phyloP scores from a whole-genome alignment of 2,888 invertebrate genomes.

The Rhamnusium bicolor region DNA sequence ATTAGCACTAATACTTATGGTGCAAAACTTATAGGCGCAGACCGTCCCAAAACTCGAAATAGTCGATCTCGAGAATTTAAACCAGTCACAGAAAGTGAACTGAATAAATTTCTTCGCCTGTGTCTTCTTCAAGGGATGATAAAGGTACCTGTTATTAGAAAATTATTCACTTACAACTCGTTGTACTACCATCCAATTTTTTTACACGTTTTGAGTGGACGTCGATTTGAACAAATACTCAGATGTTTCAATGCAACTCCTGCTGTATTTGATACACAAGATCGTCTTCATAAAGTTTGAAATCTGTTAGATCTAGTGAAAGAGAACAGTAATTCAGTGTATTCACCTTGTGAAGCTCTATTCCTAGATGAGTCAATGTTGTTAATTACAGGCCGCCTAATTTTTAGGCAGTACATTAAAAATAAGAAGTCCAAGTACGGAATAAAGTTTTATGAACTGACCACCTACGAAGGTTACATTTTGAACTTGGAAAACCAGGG shows the following conservation, averaged over 20 bases:
- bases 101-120: slow-evolving; percentile 15
- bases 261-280: background rate
- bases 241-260: slow-evolving; percentile 23
- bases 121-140: slow-evolving; percentile 13
- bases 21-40: background rate
- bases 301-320: slow-evolving; percentile 9
- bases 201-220: background rate
- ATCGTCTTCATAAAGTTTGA: slow-evolving; percentile 12
- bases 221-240: slow-evolving; percentile 29
- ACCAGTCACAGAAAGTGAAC: slow-evolving; percentile 17
- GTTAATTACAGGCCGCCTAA: too few relatives aligned
- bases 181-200: slow-evolving; percentile 26
- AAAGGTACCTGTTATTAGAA: slow-evolving; percentile 3
- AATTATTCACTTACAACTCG: slow-evolving; percentile 16
- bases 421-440: too few relatives aligned
- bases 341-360: too few relatives aligned
- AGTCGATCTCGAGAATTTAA: slow-evolving; percentile 13
- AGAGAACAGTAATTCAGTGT: too few relatives aligned
- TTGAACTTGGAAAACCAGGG: too few relatives aligned
- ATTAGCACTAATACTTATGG: slow-evolving; percentile 23
- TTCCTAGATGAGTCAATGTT: too few relatives aligned
- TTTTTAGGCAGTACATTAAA: too few relatives aligned
- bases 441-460: too few relatives aligned
- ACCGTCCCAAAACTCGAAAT: slow-evolving; percentile 24
- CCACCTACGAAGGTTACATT: too few relatives aligned